These are phyloP conservation scores for Dryobotodes eremita DNA, from an alignment of 2,888 invertebrate genomes.

Conservation along the genomic window DNA sequence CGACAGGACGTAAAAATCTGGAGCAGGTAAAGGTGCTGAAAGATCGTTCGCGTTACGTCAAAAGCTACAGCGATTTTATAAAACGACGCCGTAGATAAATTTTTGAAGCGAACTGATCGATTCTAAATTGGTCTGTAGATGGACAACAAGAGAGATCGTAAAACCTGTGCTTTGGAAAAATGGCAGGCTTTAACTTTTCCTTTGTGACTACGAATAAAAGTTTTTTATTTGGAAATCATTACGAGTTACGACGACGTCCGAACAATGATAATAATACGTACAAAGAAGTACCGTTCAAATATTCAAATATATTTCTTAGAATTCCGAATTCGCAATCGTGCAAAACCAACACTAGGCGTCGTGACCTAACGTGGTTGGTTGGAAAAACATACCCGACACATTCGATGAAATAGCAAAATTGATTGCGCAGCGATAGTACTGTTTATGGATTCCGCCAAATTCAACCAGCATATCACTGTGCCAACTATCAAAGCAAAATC, in stretches of 20 bases:
- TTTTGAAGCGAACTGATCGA: constrained; percentile 60
- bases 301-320: constrained; percentile 44
- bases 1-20: constrained; percentile 69
- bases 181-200: constrained; percentile 8
- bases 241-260: constrained; percentile 22
- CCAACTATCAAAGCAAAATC: constrained; percentile 59
- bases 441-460: constrained; percentile 45
- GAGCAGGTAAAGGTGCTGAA: constrained; percentile 58
- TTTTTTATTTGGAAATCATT: constrained; percentile 30
- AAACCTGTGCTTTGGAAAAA: constrained; percentile 29
- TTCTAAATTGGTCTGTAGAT: constrained; percentile 56
- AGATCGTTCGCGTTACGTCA: constrained; percentile 44
- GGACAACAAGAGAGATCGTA: constrained; percentile 53
- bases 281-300: constrained; percentile 36
- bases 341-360: constrained; percentile 33
- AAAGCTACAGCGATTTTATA: constrained; percentile 49
- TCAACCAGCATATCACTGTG: constrained; percentile 54
- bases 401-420: constrained; percentile 47
- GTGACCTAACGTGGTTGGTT: constrained; percentile 30
- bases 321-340: constrained; percentile 37
- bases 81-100: constrained; percentile 47
- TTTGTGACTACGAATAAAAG: constrained; percentile 32
- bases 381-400: constrained; percentile 28
- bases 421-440: constrained; percentile 42
- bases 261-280: constrained; percentile 29